Evolutionary conservation across 2,888 invertebrate species (phyloP).

Genomic region (Zhuqinia jingwanae): DNA sequence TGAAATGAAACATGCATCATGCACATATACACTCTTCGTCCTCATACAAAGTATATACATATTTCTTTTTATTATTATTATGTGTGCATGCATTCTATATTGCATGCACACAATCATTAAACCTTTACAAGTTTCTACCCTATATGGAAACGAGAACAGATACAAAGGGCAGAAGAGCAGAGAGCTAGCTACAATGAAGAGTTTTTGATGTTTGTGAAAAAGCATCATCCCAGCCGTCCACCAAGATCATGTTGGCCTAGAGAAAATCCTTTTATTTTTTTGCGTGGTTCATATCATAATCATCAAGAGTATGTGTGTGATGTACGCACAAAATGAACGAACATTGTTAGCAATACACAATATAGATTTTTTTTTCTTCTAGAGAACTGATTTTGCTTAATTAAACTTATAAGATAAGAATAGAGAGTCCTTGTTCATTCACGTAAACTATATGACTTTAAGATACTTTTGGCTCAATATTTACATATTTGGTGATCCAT

Average conservation of each 20-base stretch:
- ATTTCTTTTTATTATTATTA: too few species aligned
- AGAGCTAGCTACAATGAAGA: constrained; percentile 56
- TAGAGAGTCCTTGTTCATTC: too few species aligned
- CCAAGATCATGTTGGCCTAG: background rate
- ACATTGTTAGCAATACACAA: too few species aligned
- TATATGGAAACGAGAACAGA: constrained; percentile 51
- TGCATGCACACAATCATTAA: constrained; percentile 41
- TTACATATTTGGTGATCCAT: too few species aligned
- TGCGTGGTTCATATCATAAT: background rate
- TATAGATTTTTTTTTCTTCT: too few species aligned
- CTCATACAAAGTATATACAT: background rate
- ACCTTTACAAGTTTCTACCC: constrained; percentile 35
- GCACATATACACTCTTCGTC: background rate
- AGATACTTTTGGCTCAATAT: too few species aligned
- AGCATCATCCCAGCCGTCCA: constrained; percentile 14
- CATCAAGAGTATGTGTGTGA: background rate
- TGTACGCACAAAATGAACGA: background rate
- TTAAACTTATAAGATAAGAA: too few species aligned
- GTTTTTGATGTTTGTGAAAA: background rate
- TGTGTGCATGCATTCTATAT: background rate
- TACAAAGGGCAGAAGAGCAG: constrained; percentile 67
- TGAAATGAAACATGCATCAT: background rate
- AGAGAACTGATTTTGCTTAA: too few species aligned
- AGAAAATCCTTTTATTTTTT: too few species aligned
- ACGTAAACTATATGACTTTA: too few species aligned